Percentiles rank a stretch among this genome's conserved stretches.
These are phyloP conservation scores for Drosophila bunnanda DNA, from an alignment of 2,888 invertebrate genomes.

Conservation along the genomic window DNA sequence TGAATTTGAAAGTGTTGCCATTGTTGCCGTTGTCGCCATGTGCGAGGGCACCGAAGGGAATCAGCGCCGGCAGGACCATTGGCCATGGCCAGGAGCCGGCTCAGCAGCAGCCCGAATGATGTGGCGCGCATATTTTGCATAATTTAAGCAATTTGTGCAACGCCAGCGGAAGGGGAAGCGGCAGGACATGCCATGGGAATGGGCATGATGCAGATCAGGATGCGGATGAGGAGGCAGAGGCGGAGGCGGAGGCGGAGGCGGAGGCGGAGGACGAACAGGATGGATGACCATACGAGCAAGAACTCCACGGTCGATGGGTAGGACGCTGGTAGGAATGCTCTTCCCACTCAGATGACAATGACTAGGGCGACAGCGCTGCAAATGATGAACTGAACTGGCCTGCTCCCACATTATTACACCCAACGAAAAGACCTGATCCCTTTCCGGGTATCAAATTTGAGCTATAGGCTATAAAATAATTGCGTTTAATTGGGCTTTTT, in stretches of 20 bases:
- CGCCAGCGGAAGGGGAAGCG: conserved; percentile 53
- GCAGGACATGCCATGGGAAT: neutral
- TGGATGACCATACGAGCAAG: conserved; percentile 16
- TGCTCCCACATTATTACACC: conserved; percentile 68
- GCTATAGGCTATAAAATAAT: neutral
- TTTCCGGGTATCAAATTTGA: neutral
- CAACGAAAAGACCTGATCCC: neutral
- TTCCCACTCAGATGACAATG: conserved; percentile 33
- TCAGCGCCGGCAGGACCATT: neutral
- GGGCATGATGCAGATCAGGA: conserved; percentile 2
- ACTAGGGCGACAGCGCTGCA: conserved; percentile 51
- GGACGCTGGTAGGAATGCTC: conserved; percentile 12
- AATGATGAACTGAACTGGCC: conserved; percentile 43
- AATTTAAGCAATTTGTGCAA: conserved; percentile 81
- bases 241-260: neutral
- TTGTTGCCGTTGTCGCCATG: conserved; percentile 45
- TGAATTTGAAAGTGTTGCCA: conserved; percentile 76
- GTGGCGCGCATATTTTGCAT: conserved; percentile 80
- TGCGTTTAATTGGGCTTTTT: neutral
- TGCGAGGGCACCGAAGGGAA: conserved; percentile 18
- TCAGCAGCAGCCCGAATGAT: conserved; percentile 55
- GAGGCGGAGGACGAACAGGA: neutral
- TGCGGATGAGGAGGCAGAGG: neutral
- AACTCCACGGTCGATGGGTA: neutral
- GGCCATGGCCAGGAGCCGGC: conserved; percentile 6